Conservation (phyloP, 64 coral and sea anemone genomes). For the Anthopleura sola region DNA sequence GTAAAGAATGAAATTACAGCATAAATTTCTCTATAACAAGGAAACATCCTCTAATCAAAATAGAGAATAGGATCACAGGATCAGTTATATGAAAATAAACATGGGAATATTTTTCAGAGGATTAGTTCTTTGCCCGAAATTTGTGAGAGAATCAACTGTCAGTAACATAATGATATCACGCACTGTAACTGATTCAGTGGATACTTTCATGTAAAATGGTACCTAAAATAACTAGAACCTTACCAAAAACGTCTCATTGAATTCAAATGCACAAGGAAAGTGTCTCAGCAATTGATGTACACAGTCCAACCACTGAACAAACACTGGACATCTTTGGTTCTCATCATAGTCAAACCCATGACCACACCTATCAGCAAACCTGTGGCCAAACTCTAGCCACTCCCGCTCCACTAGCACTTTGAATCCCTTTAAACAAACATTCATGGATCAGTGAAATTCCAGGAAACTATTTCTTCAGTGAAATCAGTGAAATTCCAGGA, state of each 20-base stretch:
- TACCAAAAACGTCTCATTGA: conserved; percentile 94
- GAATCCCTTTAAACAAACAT: conserved; percentile 60
- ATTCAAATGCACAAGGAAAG: conserved; percentile 98
- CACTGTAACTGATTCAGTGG: too few relatives aligned
- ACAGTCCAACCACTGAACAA: conserved; percentile 96
- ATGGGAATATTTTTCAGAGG: too few relatives aligned
- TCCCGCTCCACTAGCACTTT: conserved; percentile 87
- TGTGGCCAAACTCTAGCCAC: conserved; percentile 96
- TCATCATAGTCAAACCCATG: conserved; percentile 79
- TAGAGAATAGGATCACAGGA: too few relatives aligned
- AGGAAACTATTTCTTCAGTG: too few relatives aligned
- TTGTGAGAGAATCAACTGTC: too few relatives aligned
- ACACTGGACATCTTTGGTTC: conserved; percentile 91
- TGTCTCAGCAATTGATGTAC: conserved; percentile 86
- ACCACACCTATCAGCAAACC: conserved; percentile 97
- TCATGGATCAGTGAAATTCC: neutral
- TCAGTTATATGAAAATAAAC: too few relatives aligned
- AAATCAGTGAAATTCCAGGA: too few relatives aligned
- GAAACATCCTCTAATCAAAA: too few relatives aligned
- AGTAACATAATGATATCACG: too few relatives aligned
- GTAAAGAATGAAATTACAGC: too few relatives aligned
- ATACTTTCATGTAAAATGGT: neutral
- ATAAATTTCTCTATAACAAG: too few relatives aligned
- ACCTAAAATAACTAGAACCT: neutral
- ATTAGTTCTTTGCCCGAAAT: too few relatives aligned